Conservation (phyloP, 2,113 vertebrate genomes). For the Caranx melampygus region DNA sequence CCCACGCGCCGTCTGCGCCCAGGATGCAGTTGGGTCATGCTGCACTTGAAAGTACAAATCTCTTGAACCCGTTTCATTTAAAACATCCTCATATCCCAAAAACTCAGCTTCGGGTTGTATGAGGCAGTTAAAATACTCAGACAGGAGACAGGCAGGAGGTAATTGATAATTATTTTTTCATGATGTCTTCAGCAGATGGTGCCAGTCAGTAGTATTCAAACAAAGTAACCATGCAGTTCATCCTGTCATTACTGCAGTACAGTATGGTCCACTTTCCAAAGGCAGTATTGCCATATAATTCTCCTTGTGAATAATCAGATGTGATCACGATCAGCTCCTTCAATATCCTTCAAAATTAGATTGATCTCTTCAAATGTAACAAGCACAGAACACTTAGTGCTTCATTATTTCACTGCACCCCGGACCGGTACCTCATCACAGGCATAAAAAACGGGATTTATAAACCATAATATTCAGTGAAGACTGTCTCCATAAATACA, state of each 20-base stretch:
- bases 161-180: slow-evolving; percentile 39
- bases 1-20: background rate
- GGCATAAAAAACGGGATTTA: background rate
- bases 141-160: slow-evolving; percentile 22
- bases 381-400: background rate
- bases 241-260: background rate
- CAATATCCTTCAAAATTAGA: background rate
- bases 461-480: background rate
- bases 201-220: slow-evolving; percentile 23
- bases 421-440: background rate
- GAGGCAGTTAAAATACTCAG: slow-evolving; percentile 23
- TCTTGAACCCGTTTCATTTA: slow-evolving; percentile 7
- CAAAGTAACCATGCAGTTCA: slow-evolving; percentile 5
- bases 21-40: slow-evolving; percentile 22
- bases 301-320: background rate
- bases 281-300: background rate
- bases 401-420: background rate
- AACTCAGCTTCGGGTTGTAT: background rate
- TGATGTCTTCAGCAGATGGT: background rate
- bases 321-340: background rate
- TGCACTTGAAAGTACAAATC: slow-evolving; percentile 47
- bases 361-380: background rate
- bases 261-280: background rate
- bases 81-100: slow-evolving; percentile 26
- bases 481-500: slow-evolving; percentile 6